Evolutionary conservation across 2,797 vertebrate species (phyloP).

Genomic region (Parauchenoglanis ngamensis): DNA sequence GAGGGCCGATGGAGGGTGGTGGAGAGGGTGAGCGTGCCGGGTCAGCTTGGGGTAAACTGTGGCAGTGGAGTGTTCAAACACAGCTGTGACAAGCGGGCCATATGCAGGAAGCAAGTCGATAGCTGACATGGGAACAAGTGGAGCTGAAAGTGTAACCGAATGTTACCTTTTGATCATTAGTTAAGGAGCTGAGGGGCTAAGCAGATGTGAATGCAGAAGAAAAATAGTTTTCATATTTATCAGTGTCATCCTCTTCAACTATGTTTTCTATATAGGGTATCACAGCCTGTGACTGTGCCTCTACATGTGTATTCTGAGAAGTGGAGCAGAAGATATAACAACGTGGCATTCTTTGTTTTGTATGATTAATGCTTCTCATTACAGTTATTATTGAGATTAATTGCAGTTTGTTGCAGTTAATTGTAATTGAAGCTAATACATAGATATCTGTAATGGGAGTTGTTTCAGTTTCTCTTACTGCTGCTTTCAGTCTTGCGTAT

Average conservation of each 20-base stretch:
- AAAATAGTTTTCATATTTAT: background rate
- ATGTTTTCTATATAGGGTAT: background rate
- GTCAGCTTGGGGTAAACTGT: conserved; percentile 54
- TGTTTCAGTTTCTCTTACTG: background rate
- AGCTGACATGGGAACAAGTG: background rate
- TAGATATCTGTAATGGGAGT: background rate
- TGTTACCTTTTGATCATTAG: conserved; percentile 16
- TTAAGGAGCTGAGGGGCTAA: background rate
- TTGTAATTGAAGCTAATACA: background rate
- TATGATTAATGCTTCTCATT: background rate
- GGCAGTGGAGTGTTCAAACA: conserved; percentile 51
- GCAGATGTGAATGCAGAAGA: background rate
- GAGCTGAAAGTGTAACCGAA: conserved; percentile 16
- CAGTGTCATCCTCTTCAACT: background rate
- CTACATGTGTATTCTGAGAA: background rate
- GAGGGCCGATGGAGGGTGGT: conserved; percentile 28
- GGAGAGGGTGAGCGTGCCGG: conserved; percentile 15
- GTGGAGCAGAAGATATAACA: background rate
- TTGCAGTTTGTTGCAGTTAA: background rate
- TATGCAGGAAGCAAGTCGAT: conserved; percentile 37
- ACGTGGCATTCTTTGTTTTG: background rate
- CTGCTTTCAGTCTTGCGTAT: background rate
- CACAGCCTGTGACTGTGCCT: background rate
- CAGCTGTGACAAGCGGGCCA: conserved; percentile 52
- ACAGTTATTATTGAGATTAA: background rate